A percentile compares a stretch with the other conserved stretches of the same genome.
These are phyloP conservation scores for Premnoplex brunnescens DNA, from an alignment of 2,797 vertebrate genomes.

Conservation along the genomic window DNA sequence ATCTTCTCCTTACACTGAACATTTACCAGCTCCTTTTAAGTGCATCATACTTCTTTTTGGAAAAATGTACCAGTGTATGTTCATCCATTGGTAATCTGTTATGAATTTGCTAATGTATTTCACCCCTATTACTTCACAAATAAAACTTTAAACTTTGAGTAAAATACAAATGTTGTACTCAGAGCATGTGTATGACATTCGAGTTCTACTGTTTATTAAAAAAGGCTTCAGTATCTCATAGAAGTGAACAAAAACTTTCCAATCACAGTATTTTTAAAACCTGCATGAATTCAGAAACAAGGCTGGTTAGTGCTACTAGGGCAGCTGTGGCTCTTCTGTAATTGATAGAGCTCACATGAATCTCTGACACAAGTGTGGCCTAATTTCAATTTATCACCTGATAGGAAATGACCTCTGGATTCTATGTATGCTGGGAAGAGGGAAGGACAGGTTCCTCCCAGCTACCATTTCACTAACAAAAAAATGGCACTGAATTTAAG, in stretches of 20 bases:
- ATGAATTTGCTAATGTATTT: not conserved
- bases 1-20: conserved; percentile 33
- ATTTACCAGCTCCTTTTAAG: conserved; percentile 2
- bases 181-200: not conserved
- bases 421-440: not conserved
- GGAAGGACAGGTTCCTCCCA: not conserved
- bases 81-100: not conserved
- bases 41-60: not conserved
- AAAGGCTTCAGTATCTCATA: not conserved
- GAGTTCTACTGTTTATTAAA: not conserved
- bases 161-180: not conserved
- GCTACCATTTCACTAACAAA: not conserved
- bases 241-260: not conserved
- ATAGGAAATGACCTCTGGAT: conserved; percentile 14
- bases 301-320: not conserved
- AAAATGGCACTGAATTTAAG: not conserved
- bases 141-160: not conserved
- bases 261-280: not conserved
- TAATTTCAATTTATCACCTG: conserved; percentile 33
- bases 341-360: not conserved
- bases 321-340: not conserved
- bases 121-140: not conserved
- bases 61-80: not conserved
- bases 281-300: not conserved
- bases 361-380: not conserved